Conservation (phyloP, 2,888 invertebrate species). For the Phania funesta region DNA sequence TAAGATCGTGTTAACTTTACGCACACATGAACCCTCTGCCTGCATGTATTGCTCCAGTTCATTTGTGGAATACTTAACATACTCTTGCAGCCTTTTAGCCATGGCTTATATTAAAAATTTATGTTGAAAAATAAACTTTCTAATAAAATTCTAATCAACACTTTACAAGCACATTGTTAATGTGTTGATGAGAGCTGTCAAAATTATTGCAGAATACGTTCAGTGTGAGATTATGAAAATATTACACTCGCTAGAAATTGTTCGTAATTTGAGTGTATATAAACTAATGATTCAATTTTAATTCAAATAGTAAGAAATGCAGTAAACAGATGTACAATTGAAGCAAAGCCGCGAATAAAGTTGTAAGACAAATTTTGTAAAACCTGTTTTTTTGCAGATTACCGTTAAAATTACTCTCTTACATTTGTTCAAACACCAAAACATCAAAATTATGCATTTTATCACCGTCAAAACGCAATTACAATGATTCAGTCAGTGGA, state of each 20-base stretch:
- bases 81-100: slow-evolving; percentile 77
- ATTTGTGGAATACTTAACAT: slow-evolving; percentile 78
- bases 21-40: slow-evolving; percentile 81
- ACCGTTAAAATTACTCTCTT: too few relatives aligned
- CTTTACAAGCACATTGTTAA: slow-evolving; percentile 37
- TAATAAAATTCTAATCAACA: not conserved
- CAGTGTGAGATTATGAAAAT: not conserved
- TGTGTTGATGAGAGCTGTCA: slow-evolving; percentile 23
- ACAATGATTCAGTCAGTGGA: too few relatives aligned
- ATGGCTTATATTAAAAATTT: slow-evolving; percentile 69
- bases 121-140: not conserved
- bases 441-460: too few relatives aligned
- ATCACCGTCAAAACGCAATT: too few relatives aligned
- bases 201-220: not conserved
- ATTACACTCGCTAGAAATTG: not conserved
- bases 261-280: too few relatives aligned
- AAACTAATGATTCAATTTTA: too few relatives aligned
- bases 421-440: too few relatives aligned
- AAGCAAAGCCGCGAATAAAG: too few relatives aligned
- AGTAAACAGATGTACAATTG: too few relatives aligned
- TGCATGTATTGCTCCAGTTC: slow-evolving; percentile 81
- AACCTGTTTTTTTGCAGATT: too few relatives aligned
- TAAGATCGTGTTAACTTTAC: slow-evolving; percentile 79
- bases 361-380: too few relatives aligned
- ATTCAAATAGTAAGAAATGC: too few relatives aligned